A percentile compares a stretch with the other conserved stretches of the same genome.
These are phyloP conservation scores for Botia kubotai DNA, from an alignment of 2,797 vertebrate species.

Conservation along the genomic window DNA sequence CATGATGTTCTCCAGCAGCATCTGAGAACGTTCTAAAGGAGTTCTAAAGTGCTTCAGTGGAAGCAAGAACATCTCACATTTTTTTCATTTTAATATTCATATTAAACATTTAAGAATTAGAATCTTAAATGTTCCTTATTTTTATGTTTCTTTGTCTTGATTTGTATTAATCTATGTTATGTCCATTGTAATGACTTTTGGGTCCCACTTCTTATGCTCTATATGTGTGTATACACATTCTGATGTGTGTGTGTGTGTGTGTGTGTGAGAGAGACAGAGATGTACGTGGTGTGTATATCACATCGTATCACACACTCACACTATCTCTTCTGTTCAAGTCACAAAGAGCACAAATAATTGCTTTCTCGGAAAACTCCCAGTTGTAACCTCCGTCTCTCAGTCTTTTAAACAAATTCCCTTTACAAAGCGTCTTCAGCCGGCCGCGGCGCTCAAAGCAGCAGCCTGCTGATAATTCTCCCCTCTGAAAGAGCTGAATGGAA, in stretches of 20 bases:
- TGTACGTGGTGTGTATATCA: not conserved
- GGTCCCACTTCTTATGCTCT: too few species aligned
- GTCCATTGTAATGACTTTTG: too few species aligned
- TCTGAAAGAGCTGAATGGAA: slow-evolving; percentile 36
- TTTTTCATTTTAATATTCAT: too few species aligned
- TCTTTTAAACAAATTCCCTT: slow-evolving; percentile 24
- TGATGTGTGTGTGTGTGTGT: not conserved
- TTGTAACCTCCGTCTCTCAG: slow-evolving; percentile 17
- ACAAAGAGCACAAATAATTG: slow-evolving; percentile 8
- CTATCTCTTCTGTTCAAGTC: not conserved
- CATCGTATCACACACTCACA: not conserved
- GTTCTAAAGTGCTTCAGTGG: too few species aligned
- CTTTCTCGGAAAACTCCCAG: not conserved
- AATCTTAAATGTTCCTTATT: too few species aligned
- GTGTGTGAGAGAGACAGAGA: not conserved
- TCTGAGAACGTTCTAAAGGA: too few species aligned
- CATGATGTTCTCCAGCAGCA: too few species aligned
- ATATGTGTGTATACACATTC: too few species aligned
- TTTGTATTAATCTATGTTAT: too few species aligned
- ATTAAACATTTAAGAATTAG: too few species aligned
- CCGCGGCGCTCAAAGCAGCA: not conserved
- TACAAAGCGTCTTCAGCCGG: not conserved
- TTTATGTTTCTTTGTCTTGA: too few species aligned
- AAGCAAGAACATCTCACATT: too few species aligned
- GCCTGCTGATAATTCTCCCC: slow-evolving; percentile 28